These are phyloP conservation scores for Apotomis capreana DNA, from an alignment of 2,888 invertebrate genomes.

Conservation along the genomic window DNA sequence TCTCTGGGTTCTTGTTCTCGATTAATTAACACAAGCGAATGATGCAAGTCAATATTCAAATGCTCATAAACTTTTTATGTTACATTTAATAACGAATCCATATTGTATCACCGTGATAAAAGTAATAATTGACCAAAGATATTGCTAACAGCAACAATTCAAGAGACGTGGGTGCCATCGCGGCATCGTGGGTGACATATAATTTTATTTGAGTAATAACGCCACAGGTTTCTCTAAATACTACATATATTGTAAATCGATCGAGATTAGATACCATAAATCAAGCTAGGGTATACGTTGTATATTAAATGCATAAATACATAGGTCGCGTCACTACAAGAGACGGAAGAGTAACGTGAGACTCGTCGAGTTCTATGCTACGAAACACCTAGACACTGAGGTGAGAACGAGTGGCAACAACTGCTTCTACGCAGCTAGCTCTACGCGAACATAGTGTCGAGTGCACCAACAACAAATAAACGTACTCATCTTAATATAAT, in stretches of 20 bases:
- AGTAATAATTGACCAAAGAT: constrained; percentile 83
- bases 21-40: constrained; percentile 22
- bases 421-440: constrained; percentile 71
- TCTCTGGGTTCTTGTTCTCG: neutral
- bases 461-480: constrained; percentile 70
- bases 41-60: constrained; percentile 55
- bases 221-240: constrained; percentile 55
- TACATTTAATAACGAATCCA: constrained; percentile 69
- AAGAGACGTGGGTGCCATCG: constrained; percentile 68
- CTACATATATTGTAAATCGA: constrained; percentile 58
- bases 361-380: constrained; percentile 63
- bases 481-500: constrained; percentile 53
- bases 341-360: constrained; percentile 58
- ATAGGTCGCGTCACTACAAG: constrained; percentile 59
- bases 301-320: constrained; percentile 67
- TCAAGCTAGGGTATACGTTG: constrained; percentile 64
- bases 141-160: constrained; percentile 78
- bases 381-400: constrained; percentile 74
- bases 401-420: constrained; percentile 63
- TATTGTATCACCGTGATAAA: constrained; percentile 71
- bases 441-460: constrained; percentile 66
- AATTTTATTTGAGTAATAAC: constrained; percentile 35
- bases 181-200: constrained; percentile 60
- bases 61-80: constrained; percentile 60
- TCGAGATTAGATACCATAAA: constrained; percentile 64